Base-by-base conservation (phyloP, 1,140 invertebrate species). In the Drosophila tani region DNA sequence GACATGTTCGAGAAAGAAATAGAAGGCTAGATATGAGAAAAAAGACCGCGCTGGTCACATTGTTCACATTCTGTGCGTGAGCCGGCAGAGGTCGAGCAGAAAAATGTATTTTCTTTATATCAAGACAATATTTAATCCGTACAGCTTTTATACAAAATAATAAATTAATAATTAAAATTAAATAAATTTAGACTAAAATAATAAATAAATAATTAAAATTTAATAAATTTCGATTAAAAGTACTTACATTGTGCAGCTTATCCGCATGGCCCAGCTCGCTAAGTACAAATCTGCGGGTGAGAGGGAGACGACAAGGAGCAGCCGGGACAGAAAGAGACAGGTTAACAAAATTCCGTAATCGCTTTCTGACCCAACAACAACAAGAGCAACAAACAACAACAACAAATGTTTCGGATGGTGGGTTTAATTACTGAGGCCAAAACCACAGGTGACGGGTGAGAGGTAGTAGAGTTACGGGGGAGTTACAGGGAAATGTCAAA, bases 221-320 rank as follows among this genome's bases (percentile, higher is more conserved):
- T 56, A 21, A 55, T 1, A 19, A 46, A 21, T 59, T 64, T 51
- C 3, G 19, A 7, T 7, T 5, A 12, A 7, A 29, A 3, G 60
- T 81, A 94, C 94, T 95, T 93, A 96, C 95, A 91, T 95, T 94
- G 70, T 92, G 82, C 46, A 95, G 66, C 92, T 95, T 94, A 73
- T 96, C 94, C 32, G 53, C 75, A 88, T 94, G 91, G 21, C 94
- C 95, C 55, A 96, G 83, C 92, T 95, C 94, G 79, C 93, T 91
- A 15, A 95, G 84, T 47, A 95, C 93, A 83, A 93, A 95, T 75
- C 95, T 95, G 63, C 17, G 41, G 5, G 19, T 3, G 0, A 14
- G 32, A 59, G 15, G 29, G 55, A 58, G 55, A 58, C 14, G 40
- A 38, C 12, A 32, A 38, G 32, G 32, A 15, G 32, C 15, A 29